Percentiles rank a stretch among this genome's conserved stretches.
Conservation (phyloP, 2,113 vertebrate species). For the Onychostruthus taczanowskii region DNA sequence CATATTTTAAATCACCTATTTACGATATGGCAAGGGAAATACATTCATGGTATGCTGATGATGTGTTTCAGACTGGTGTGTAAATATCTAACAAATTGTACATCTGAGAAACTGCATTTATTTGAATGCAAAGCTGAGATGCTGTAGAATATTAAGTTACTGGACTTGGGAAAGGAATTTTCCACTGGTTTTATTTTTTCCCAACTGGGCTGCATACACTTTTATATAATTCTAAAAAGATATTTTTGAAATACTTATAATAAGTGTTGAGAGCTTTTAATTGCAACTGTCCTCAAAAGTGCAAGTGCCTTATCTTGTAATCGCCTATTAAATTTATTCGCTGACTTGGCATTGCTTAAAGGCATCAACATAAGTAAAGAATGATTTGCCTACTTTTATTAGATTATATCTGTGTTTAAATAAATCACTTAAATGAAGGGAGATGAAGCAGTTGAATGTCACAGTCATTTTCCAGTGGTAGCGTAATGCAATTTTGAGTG, state of each 20-base stretch:
- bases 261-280: slow-evolving; percentile 13
- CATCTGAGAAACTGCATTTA: not conserved
- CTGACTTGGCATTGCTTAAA: not conserved
- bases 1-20: not conserved
- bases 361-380: slow-evolving; percentile 2
- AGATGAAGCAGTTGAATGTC: not conserved
- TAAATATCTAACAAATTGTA: not conserved
- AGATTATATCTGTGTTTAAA: slow-evolving; percentile 40
- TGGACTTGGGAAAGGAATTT: not conserved
- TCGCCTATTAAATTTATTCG: not conserved
- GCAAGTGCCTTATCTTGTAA: slow-evolving; percentile 1
- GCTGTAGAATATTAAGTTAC: not conserved
- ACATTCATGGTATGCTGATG: not conserved
- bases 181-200: not conserved
- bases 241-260: not conserved
- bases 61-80: not conserved
- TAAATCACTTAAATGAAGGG: slow-evolving; percentile 18
- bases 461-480: not conserved
- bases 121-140: not conserved
- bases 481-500: not conserved
- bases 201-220: not conserved
- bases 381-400: slow-evolving; percentile 28
- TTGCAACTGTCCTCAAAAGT: slow-evolving; percentile 11
- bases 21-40: not conserved
- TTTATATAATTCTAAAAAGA: not conserved